phyloP scores from a whole-genome alignment of 1,140 invertebrate genomes.

The Steinernema feltiae region DNA sequence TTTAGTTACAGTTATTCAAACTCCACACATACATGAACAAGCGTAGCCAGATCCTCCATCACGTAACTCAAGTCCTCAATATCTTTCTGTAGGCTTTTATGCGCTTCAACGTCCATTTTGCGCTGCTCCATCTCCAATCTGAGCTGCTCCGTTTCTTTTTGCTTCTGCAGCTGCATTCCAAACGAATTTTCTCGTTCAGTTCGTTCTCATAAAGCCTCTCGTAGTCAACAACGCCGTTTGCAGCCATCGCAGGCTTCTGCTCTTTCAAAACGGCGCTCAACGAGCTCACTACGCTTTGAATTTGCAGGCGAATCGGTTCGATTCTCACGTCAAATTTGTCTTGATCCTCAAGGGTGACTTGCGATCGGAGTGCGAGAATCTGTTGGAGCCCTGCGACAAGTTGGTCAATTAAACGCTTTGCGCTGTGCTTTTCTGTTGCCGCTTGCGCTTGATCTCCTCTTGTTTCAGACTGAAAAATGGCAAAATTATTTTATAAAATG shows the following conservation, averaged over 20 bases:
- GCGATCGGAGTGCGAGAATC: constrained; percentile 23
- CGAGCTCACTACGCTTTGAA: not conserved
- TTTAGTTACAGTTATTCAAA: too few relatives aligned
- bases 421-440: not conserved
- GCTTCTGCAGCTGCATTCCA: constrained; percentile 5
- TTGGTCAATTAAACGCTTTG: constrained; percentile 23
- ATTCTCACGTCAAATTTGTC: constrained; percentile 29
- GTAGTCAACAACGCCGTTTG: not conserved
- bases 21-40: too few relatives aligned
- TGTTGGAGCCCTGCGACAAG: constrained; percentile 27
- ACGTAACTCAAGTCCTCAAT: constrained; percentile 46
- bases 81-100: constrained; percentile 39
- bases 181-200: not conserved
- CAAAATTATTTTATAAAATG: too few relatives aligned
- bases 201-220: not conserved
- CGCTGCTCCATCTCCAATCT: constrained; percentile 20
- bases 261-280: not conserved
- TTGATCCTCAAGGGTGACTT: constrained; percentile 8
- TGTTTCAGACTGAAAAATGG: constrained; percentile 6
- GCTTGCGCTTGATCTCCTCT: not conserved
- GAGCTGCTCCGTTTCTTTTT: constrained; percentile 6
- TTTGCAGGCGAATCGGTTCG: constrained; percentile 30
- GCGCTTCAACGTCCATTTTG: constrained; percentile 39
- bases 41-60: constrained; percentile 38
- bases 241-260: too few relatives aligned